Base-by-base conservation (phyloP, 2,888 invertebrate species). In the Dermolepida albohirtum region DNA sequence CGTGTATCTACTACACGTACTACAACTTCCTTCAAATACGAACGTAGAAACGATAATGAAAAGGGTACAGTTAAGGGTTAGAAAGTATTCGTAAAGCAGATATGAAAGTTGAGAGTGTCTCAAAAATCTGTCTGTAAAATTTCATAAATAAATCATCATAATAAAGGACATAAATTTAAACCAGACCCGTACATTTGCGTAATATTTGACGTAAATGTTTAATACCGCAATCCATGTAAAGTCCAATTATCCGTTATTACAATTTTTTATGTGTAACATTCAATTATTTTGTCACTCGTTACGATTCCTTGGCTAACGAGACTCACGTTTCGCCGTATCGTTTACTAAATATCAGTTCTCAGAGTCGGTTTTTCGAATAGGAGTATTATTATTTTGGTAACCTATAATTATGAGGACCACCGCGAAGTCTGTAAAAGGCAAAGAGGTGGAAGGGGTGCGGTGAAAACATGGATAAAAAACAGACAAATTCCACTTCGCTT, bases 321-420 rank as follows among this genome's bases (percentile, higher is more conserved):
- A 76, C 69, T 75, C 78, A 77, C 75, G 78, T 78, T 78, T 75
- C 73, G 70, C 73, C 71, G 73, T 78, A 78, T 79, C 79, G 75
- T 78, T 79, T 77, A 80, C 79, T 80, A 80, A 80, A 78, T 77
- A 80, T 78, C 77, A 79, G 80, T 81, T 81, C 81, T 81, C 81
- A 80, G 80, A 79, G 78, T 81, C 78, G 78, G 77, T 80, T 80
- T 62, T 81, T 78, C 78, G 80, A 80, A 81, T 80, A 76, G 76
- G 78, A 75, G 79, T 75, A 62, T 80, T 80, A 81, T 81, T 81
- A 81, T 81, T 79, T 80, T 75, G 77, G 78, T 78, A 81, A 80
- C 81, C 78, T 78, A 78, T 81, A 81, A 81, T 81, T 81, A 81
- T 77, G 74, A 74, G 76, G 81, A 81, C 81, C 81, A 81, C 81